phyloP scores from a whole-genome alignment of 2,888 invertebrate species.

The Meandrusa payeni region DNA sequence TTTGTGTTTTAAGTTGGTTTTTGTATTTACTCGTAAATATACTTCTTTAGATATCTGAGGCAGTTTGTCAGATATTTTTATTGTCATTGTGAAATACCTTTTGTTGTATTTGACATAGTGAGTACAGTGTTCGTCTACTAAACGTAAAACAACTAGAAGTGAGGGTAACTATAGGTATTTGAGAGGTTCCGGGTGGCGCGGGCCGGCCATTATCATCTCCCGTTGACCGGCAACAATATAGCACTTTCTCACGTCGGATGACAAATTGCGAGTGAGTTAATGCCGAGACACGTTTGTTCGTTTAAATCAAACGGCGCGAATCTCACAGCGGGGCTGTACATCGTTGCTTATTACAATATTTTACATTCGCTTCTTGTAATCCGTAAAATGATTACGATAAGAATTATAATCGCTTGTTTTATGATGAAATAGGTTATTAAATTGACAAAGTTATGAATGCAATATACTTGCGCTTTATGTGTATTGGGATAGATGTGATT shows the following conservation, averaged over 20 bases:
- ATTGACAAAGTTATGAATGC: slow-evolving; percentile 32
- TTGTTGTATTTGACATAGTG: too few species aligned
- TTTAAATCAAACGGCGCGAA: slow-evolving; percentile 64
- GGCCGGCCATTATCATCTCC: slow-evolving; percentile 48
- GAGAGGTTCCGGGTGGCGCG: slow-evolving; percentile 42
- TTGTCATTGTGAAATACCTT: too few species aligned
- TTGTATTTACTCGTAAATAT: too few species aligned
- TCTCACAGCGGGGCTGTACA: slow-evolving; percentile 54
- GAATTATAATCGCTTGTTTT: slow-evolving; percentile 27
- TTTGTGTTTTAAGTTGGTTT: too few species aligned
- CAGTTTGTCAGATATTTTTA: too few species aligned
- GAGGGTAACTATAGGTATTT: too few species aligned
- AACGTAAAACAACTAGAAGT: too few species aligned
- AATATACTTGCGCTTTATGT: slow-evolving; percentile 22
- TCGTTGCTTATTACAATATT: slow-evolving; percentile 34
- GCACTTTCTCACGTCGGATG: slow-evolving; percentile 70
- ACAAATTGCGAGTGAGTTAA: slow-evolving; percentile 74
- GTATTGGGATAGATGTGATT: slow-evolving; percentile 23
- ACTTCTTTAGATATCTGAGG: too few species aligned
- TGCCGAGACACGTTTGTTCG: slow-evolving; percentile 55
- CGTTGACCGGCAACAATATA: slow-evolving; percentile 60
- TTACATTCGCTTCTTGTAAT: slow-evolving; percentile 18
- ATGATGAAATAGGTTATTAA: slow-evolving; percentile 27
- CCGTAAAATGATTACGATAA: slow-evolving; percentile 26
- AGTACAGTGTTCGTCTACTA: too few species aligned